Evolutionary conservation across 1,140 invertebrate genomes (phyloP).

Genomic region (Drosophila sp.): DNA sequence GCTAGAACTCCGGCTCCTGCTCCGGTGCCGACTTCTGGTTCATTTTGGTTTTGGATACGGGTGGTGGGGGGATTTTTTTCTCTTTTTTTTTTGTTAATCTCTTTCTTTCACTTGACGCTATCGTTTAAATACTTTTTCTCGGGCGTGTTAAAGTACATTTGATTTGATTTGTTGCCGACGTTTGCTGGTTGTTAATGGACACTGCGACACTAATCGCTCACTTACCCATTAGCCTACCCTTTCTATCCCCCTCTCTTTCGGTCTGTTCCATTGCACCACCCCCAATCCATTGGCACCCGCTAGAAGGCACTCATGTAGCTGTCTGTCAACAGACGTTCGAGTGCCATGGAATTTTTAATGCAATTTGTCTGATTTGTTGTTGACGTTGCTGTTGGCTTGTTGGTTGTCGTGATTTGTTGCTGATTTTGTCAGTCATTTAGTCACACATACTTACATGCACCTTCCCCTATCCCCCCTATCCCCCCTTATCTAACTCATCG

Average conservation of each 20-base stretch:
- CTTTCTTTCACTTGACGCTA: constrained; percentile 45
- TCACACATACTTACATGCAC: constrained; percentile 36
- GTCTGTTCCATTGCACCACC: neutral
- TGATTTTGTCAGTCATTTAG: constrained; percentile 80
- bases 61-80: neutral
- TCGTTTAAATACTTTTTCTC: constrained; percentile 73
- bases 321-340: constrained; percentile 70
- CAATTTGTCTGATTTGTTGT: constrained; percentile 82
- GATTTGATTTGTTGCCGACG: constrained; percentile 78
- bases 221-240: constrained; percentile 38
- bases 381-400: constrained; percentile 67
- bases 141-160: constrained; percentile 81
- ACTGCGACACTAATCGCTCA: constrained; percentile 79
- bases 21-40: constrained; percentile 51
- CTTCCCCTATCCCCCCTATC: no score
- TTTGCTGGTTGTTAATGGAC: constrained; percentile 72
- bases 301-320: constrained; percentile 44
- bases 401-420: constrained; percentile 79
- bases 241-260: neutral
- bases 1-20: constrained; percentile 51
- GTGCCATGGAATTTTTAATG: constrained; percentile 81
- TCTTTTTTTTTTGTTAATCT: constrained; percentile 26
- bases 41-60: constrained; percentile 31
- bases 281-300: constrained; percentile 13
- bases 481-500: neutral